These are phyloP conservation scores for Quiscalus mexicanus DNA, from an alignment of 2,113 vertebrate genomes.

Conservation along the genomic window DNA sequence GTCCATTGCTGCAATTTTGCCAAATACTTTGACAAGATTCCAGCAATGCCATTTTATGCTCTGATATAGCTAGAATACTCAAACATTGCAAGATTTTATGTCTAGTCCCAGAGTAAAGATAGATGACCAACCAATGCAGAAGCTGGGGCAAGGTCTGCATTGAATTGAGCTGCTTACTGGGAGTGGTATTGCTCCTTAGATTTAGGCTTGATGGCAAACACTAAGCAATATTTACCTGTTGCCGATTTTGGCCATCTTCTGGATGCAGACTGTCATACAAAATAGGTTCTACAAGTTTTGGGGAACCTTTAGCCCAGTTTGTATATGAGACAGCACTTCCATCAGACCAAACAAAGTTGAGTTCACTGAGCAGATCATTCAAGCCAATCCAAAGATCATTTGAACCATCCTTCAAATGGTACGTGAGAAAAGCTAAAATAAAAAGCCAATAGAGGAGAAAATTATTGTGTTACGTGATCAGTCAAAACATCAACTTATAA, in stretches of 20 bases:
- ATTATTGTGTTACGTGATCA: not conserved
- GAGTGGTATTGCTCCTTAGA: not conserved
- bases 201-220: not conserved
- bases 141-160: not conserved
- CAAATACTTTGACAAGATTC: not conserved
- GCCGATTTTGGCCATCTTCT: not conserved
- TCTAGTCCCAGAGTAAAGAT: not conserved
- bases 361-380: constrained; percentile 87
- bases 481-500: not conserved
- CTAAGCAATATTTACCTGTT: not conserved
- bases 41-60: not conserved
- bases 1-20: not conserved
- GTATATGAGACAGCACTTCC: constrained; percentile 76
- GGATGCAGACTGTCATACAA: not conserved
- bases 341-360: constrained; percentile 87
- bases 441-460: not conserved
- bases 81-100: not conserved
- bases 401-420: constrained; percentile 71
- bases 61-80: not conserved
- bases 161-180: not conserved
- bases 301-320: constrained; percentile 42
- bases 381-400: constrained; percentile 86
- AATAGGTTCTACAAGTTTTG: not conserved
- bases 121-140: not conserved
- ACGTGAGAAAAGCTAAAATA: constrained; percentile 84